phyloP scores from a whole-genome alignment of 2,888 invertebrate genomes.

The Agriotes lineatus region DNA sequence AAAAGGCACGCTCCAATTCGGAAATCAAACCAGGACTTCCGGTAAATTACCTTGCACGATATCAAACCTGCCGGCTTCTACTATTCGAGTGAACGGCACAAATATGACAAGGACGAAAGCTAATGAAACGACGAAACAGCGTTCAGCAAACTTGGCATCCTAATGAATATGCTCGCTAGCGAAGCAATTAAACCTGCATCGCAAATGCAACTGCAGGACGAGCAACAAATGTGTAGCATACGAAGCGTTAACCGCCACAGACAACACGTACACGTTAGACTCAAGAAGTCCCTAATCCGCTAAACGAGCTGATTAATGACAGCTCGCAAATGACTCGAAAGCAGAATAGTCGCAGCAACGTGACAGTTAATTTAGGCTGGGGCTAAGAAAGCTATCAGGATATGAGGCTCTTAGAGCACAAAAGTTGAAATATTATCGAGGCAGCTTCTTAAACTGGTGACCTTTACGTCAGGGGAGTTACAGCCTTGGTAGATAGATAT shows the following conservation, averaged over 20 bases:
- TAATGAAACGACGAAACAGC: background rate
- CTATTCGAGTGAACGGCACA: background rate
- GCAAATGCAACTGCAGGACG: background rate
- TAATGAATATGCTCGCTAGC: background rate
- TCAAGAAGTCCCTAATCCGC: slow-evolving; percentile 1
- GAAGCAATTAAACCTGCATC: slow-evolving; percentile 2
- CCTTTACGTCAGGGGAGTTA: background rate
- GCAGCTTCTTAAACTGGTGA: slow-evolving; percentile 8
- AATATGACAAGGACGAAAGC: background rate
- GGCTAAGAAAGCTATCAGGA: slow-evolving; percentile 10
- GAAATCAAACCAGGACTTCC: no score
- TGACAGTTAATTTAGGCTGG: slow-evolving; percentile 10
- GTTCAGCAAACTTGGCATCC: background rate
- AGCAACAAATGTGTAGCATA: background rate
- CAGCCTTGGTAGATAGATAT: background rate
- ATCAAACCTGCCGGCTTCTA: no score
- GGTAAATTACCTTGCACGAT: no score
- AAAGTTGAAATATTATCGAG: slow-evolving; percentile 12
- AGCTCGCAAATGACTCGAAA: background rate
- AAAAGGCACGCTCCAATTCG: no score
- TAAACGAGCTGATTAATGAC: slow-evolving; percentile 11
- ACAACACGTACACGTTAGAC: background rate
- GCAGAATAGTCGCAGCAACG: slow-evolving; percentile 9
- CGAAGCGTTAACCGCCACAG: background rate
- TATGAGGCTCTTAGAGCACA: slow-evolving; percentile 10